Evolutionary conservation across 2,888 invertebrate genomes (phyloP).

Genomic region (Ichneumon xanthorius): DNA sequence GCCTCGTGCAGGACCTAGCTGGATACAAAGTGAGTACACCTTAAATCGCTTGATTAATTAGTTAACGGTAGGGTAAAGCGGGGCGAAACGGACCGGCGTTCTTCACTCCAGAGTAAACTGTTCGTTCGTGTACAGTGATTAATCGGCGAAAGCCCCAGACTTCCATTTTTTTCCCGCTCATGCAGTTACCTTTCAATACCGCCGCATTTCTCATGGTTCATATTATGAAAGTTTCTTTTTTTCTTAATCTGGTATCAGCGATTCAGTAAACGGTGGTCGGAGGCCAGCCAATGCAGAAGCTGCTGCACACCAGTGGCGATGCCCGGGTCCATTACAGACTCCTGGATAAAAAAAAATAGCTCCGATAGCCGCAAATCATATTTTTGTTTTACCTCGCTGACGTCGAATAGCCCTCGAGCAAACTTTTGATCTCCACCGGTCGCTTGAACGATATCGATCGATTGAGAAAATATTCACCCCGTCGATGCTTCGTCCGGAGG

Average conservation of each 20-base stretch:
- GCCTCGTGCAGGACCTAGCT: slow-evolving; percentile 93
- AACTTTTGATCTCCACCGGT: slow-evolving; percentile 43
- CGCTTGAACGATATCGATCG: slow-evolving; percentile 17
- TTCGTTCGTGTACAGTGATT: not conserved
- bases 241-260: not conserved
- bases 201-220: not conserved
- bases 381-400: slow-evolving; percentile 11
- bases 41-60: not conserved
- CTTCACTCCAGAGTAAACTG: too few species aligned
- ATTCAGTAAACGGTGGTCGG: not conserved
- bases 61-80: not conserved
- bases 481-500: slow-evolving; percentile 18
- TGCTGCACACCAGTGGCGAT: not conserved
- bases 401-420: slow-evolving; percentile 24
- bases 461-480: slow-evolving; percentile 43
- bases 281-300: not conserved
- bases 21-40: slow-evolving; percentile 90
- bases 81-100: too few species aligned
- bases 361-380: not conserved
- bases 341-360: not conserved
- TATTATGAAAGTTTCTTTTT: not conserved
- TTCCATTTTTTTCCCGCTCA: not conserved
- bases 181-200: not conserved
- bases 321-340: not conserved
- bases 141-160: too few species aligned